These are phyloP conservation scores for Dysdera silvatica DNA, from an alignment of 1,140 invertebrate species.

Conservation along the genomic window DNA sequence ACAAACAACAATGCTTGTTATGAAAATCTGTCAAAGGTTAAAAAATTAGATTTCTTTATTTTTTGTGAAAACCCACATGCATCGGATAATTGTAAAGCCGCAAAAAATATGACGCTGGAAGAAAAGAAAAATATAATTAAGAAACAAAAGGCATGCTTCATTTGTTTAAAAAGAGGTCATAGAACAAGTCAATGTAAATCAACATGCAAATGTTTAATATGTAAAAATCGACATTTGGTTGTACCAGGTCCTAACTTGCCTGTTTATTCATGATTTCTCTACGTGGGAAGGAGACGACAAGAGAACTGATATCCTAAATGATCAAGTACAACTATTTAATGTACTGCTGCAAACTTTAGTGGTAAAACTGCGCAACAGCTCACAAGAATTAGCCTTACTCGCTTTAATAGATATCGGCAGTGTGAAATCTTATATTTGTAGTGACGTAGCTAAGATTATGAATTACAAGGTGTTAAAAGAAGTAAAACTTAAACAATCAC, in stretches of 20 bases:
- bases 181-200: background rate
- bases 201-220: background rate
- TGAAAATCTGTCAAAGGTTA: background rate
- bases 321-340: background rate
- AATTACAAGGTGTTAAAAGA: background rate
- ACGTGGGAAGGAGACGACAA: background rate
- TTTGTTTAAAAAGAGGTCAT: background rate
- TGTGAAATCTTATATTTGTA: conserved; percentile 3
- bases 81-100: conserved; percentile 2
- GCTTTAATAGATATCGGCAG: background rate
- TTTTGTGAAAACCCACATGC: conserved; percentile 9
- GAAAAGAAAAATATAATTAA: conserved; percentile 8
- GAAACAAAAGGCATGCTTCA: conserved; percentile 10
- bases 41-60: background rate
- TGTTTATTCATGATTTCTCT: background rate
- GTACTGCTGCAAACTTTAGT: conserved; percentile 14
- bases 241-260: conserved; percentile 1
- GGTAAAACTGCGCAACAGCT: conserved; percentile 2
- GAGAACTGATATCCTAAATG: conserved; percentile 6
- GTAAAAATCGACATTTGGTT: conserved; percentile 1
- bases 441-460: background rate
- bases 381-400: background rate
- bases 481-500: background rate
- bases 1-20: background rate
- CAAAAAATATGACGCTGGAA: background rate